Conservation (phyloP, 2,888 invertebrate species). For the Thymelicus lineola region DNA sequence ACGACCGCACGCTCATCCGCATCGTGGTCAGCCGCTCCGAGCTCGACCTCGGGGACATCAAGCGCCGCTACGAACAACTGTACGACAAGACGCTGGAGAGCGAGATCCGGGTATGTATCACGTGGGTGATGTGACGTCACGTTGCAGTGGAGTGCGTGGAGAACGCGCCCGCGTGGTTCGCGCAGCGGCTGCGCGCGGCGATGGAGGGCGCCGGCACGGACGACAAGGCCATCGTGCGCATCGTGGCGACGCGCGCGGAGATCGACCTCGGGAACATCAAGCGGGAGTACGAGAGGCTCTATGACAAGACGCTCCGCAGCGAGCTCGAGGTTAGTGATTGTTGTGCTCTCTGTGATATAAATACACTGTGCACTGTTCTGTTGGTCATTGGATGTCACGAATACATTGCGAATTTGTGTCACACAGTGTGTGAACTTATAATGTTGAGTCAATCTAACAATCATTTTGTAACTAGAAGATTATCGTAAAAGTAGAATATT, state of each 20-base stretch:
- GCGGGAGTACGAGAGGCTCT: conserved; percentile 88
- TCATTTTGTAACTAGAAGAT: too few relatives aligned
- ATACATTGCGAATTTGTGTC: too few relatives aligned
- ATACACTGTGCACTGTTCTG: not conserved
- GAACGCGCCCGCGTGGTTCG: conserved; percentile 89
- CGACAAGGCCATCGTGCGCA: conserved; percentile 87
- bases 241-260: conserved; percentile 88
- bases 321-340: conserved; percentile 82
- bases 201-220: conserved; percentile 90
- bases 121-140: not conserved
- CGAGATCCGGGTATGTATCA: conserved; percentile 84
- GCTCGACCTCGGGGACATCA: conserved; percentile 89
- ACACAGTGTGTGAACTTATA: too few relatives aligned
- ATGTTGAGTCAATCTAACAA: too few relatives aligned
- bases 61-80: conserved; percentile 88
- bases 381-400: too few relatives aligned
- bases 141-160: conserved; percentile 89
- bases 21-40: conserved; percentile 89
- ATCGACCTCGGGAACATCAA: conserved; percentile 89
- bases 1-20: conserved; percentile 89
- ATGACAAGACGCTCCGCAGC: conserved; percentile 88
- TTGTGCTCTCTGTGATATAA: not conserved
- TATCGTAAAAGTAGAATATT: too few relatives aligned
- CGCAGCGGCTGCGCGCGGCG: conserved; percentile 86
- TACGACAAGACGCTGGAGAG: conserved; percentile 89